Evolutionary conservation across 64 coral and sea anemone species (phyloP).

Genomic region (Pocillopora damicornis): DNA sequence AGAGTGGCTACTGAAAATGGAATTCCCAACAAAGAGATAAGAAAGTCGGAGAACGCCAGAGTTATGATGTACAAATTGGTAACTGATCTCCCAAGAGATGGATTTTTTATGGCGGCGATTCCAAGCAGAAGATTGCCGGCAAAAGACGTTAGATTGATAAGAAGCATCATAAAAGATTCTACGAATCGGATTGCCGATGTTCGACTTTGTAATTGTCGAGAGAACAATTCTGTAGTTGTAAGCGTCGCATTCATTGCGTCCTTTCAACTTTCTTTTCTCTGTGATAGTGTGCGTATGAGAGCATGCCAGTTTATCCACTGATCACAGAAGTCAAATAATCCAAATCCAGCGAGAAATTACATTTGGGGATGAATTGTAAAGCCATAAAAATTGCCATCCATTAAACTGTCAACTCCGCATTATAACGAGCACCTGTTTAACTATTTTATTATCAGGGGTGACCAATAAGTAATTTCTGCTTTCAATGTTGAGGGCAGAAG

Average conservation of each 20-base stretch:
- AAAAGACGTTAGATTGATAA: conserved; percentile 39
- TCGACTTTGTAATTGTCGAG: conserved; percentile 8
- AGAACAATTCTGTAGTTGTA: neutral
- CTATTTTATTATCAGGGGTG: no score
- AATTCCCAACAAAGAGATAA: conserved; percentile 43
- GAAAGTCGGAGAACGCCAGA: conserved; percentile 34
- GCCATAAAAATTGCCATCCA: no score
- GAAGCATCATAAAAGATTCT: conserved; percentile 42
- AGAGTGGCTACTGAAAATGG: conserved; percentile 12
- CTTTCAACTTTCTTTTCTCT: neutral
- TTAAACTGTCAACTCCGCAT: no score
- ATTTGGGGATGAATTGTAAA: no score
- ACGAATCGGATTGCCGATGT: neutral
- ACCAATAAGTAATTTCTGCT: no score
- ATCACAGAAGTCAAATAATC: no score
- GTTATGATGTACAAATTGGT: conserved; percentile 46
- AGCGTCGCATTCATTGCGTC: neutral
- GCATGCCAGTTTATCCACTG: neutral
- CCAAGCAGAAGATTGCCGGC: conserved; percentile 42
- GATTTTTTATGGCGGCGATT: conserved; percentile 21
- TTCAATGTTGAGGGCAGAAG: no score
- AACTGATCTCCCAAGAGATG: conserved; percentile 15
- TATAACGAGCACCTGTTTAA: no score
- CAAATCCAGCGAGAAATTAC: no score
- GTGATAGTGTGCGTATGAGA: neutral